A percentile compares a stretch with the other conserved stretches of the same genome.
These are phyloP conservation scores for Magallana ariakensis DNA, from an alignment of 1,140 invertebrate genomes.

Conservation along the genomic window DNA sequence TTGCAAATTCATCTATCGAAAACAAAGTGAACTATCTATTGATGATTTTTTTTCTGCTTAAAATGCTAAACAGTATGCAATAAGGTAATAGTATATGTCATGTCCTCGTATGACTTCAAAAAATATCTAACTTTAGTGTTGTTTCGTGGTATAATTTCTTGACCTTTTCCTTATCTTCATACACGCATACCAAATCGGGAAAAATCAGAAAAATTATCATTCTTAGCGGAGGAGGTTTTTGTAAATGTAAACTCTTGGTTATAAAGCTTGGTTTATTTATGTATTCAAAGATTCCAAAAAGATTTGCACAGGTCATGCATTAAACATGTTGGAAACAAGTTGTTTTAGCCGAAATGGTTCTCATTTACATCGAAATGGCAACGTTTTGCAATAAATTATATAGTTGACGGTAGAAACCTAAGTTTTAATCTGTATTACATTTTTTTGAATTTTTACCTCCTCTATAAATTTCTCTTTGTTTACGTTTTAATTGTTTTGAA, in stretches of 20 bases:
- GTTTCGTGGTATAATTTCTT: neutral
- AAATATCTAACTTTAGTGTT: neutral
- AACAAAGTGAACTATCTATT: neutral
- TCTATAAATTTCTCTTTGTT: neutral
- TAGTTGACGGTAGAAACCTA: neutral
- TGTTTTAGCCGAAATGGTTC: neutral
- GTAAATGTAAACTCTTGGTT: neutral
- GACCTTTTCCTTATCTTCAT: neutral
- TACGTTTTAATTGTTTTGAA: neutral
- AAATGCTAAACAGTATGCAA: too few species aligned
- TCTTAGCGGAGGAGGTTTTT: neutral
- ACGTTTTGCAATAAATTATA: neutral
- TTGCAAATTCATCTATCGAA: neutral
- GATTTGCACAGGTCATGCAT: neutral
- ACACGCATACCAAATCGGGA: neutral
- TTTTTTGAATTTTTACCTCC: neutral
- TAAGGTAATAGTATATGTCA: neutral
- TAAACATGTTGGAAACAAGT: neutral
- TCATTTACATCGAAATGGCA: constrained; percentile 2
- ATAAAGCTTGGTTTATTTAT: neutral
- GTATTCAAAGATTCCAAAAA: neutral
- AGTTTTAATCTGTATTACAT: neutral
- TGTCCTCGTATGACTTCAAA: neutral
- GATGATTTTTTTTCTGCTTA: neutral
- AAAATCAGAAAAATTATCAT: neutral